Evolutionary conservation across 2,888 invertebrate genomes (phyloP).

Genomic region (Gortyna flavago): DNA sequence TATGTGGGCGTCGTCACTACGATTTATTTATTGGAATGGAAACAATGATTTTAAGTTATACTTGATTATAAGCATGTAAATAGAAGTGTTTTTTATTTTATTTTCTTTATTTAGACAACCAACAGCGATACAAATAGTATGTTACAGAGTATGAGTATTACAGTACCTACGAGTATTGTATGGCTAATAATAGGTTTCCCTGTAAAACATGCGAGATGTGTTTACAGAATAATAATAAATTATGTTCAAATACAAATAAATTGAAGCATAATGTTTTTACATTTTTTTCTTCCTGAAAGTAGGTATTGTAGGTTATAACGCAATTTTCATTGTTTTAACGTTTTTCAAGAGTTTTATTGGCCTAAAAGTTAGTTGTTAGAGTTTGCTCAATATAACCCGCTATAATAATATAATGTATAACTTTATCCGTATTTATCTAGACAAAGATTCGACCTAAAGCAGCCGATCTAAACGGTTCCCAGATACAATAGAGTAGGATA

Average conservation of each 20-base stretch:
- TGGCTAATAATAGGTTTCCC: no score
- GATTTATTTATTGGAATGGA: background rate
- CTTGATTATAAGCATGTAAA: background rate
- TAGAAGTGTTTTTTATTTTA: background rate
- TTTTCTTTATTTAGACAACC: no score
- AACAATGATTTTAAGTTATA: background rate
- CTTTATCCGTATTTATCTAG: background rate
- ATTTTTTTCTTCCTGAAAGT: background rate
- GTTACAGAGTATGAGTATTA: no score
- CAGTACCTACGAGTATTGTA: no score
- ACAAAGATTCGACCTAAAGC: background rate
- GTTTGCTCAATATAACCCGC: background rate
- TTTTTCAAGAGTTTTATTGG: background rate
- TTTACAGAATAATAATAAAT: no score
- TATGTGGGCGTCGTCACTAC: background rate
- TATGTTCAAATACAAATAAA: background rate
- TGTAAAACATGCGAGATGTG: no score
- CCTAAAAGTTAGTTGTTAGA: background rate
- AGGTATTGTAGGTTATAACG: background rate
- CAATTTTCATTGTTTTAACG: no score
- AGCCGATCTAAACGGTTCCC: background rate
- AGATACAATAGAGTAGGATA: slow-evolving; percentile 41
- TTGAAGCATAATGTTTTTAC: background rate
- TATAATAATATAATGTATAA: background rate
- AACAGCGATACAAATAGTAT: no score